Percentiles rank a stretch among this genome's conserved stretches.
These are phyloP conservation scores for Columba livia DNA, from an alignment of 2,113 vertebrate genomes.

Conservation along the genomic window DNA sequence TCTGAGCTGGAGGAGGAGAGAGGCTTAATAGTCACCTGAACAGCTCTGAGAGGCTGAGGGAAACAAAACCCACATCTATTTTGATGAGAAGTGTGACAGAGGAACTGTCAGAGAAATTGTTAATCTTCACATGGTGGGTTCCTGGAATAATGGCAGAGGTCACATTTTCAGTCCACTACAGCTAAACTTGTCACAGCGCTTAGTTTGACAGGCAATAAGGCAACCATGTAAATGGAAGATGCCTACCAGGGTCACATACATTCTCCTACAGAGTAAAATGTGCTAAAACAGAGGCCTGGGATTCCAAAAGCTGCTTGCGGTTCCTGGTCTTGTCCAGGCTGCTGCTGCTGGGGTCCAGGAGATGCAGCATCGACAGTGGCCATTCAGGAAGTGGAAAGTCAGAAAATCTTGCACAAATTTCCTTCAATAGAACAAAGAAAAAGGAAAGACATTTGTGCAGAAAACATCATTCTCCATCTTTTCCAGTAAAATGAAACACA, in stretches of 20 bases:
- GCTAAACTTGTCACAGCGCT: conserved; percentile 46
- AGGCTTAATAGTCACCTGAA: fast-evolving
- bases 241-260: conserved; percentile 43
- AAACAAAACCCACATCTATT: fast-evolving
- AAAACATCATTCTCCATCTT: neutral
- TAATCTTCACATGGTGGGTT: fast-evolving
- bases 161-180: fast-evolving
- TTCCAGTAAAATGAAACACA: conserved; percentile 34
- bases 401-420: conserved; percentile 8
- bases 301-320: neutral
- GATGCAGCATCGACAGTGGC: neutral
- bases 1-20: no score
- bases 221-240: conserved; percentile 64
- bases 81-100: neutral
- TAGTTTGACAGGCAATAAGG: conserved; percentile 66
- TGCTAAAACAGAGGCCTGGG: conserved; percentile 30
- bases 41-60: no score
- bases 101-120: no score
- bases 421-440: neutral
- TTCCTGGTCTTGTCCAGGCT: neutral
- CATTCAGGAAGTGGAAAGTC: conserved; percentile 23
- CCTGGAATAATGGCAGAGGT: neutral
- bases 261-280: conserved; percentile 39
- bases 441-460: conserved; percentile 6
- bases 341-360: neutral